Evolutionary conservation across 2,113 vertebrate genomes (phyloP).

Genomic region (Colossoma macropomum): DNA sequence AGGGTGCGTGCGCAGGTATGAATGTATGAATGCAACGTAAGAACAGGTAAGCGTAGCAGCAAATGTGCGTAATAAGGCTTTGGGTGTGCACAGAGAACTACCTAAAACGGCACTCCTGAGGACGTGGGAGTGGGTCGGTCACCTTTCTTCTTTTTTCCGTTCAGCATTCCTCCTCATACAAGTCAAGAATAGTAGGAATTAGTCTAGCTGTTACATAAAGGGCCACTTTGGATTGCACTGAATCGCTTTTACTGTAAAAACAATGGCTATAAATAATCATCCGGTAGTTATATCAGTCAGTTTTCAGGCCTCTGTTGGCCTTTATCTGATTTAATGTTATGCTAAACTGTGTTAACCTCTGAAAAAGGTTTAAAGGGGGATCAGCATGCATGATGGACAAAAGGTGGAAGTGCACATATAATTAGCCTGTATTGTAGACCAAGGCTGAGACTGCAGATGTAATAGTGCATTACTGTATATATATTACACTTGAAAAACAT

Average conservation of each 20-base stretch:
- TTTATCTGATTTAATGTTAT: neutral
- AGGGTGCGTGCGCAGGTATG: constrained; percentile 24
- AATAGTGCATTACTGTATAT: too few species aligned
- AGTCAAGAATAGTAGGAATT: neutral
- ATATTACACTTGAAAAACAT: too few species aligned
- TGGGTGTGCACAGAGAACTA: constrained; percentile 28
- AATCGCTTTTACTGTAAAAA: neutral
- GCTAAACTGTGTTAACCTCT: neutral
- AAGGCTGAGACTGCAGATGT: neutral
- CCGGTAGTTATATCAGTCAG: neutral
- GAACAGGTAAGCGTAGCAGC: constrained; percentile 6
- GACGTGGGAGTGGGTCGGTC: constrained; percentile 29
- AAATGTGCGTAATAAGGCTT: constrained; percentile 24
- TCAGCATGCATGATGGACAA: neutral
- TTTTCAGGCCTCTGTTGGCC: neutral
- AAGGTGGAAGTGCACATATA: neutral
- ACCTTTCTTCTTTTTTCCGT: constrained; percentile 61
- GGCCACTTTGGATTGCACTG: neutral
- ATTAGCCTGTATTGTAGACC: neutral
- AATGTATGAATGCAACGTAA: constrained; percentile 9
- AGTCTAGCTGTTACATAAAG: neutral
- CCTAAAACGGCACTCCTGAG: constrained; percentile 37
- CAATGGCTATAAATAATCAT: neutral
- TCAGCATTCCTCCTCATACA: neutral
- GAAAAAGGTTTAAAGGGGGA: neutral